Percentiles rank a stretch among this genome's conserved stretches.
Conservation (phyloP, 2,113 vertebrate species). For the Etia nguti region DNA sequence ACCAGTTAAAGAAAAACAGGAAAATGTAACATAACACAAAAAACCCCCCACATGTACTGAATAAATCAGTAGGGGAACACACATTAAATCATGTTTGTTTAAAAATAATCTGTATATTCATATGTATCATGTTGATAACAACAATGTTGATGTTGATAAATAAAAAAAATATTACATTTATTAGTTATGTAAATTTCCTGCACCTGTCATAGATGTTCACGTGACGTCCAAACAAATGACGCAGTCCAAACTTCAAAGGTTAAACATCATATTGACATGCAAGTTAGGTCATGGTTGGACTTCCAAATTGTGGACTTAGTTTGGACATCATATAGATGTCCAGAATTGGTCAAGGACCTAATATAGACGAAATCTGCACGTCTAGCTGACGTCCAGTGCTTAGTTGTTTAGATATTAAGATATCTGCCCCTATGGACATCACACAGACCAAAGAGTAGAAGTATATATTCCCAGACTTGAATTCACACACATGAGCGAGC, state of each 20-base stretch:
- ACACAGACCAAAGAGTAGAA: neutral
- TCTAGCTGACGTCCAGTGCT: neutral
- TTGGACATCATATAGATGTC: neutral
- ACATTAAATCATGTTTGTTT: neutral
- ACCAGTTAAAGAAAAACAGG: neutral
- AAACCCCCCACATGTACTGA: neutral
- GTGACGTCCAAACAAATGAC: neutral
- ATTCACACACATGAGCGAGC: neutral
- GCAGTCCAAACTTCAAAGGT: neutral
- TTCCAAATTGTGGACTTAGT: rapidly evolving
- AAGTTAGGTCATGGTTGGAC: neutral
- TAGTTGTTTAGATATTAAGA: neutral
- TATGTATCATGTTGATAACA: neutral
- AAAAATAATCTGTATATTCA: neutral
- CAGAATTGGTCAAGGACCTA: rapidly evolving
- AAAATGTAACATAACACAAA: neutral
- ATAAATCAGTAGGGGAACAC: neutral
- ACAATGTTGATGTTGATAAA: neutral
- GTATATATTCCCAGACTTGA: neutral
- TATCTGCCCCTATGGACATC: neutral
- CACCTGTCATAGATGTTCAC: neutral
- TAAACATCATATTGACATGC: rapidly evolving
- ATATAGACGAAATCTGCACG: neutral
- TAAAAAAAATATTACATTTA: neutral
- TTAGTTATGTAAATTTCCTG: neutral